Evolutionary conservation across 1,140 invertebrate genomes (phyloP).

Genomic region (Dendroctonus valens): DNA sequence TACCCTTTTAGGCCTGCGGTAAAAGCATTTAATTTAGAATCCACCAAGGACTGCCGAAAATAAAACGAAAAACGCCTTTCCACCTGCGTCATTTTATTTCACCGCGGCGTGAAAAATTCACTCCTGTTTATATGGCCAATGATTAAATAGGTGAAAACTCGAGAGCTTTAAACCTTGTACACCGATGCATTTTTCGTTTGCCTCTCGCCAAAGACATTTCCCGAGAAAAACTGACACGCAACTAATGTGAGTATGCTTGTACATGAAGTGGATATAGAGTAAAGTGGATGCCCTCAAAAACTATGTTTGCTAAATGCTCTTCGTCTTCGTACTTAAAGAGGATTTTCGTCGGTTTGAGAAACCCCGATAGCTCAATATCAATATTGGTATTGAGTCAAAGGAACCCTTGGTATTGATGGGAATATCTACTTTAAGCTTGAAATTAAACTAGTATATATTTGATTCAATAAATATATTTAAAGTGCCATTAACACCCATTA

Average conservation of each 20-base stretch:
- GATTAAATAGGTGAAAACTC: constrained; percentile 37
- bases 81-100: constrained; percentile 32
- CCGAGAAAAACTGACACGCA: constrained; percentile 27
- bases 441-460: no score
- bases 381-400: no score
- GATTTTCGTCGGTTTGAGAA: no score
- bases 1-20: neutral
- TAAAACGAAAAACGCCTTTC: constrained; percentile 22
- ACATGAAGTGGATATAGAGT: constrained; percentile 23
- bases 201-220: constrained; percentile 24
- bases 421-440: no score
- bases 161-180: constrained; percentile 35
- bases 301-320: constrained; percentile 1
- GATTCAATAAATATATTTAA: no score
- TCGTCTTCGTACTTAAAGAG: neutral
- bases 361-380: no score
- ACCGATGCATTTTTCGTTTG: constrained; percentile 35
- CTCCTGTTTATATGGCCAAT: constrained; percentile 31
- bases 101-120: constrained; percentile 23
- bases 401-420: no score
- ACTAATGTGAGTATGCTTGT: constrained; percentile 30
- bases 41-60: constrained; percentile 11
- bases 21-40: constrained; percentile 15
- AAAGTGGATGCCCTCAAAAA: constrained; percentile 14
- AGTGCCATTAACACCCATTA: no score